Base-by-base conservation (phyloP, 1,140 invertebrate genomes). In the Halesus radiatus region DNA sequence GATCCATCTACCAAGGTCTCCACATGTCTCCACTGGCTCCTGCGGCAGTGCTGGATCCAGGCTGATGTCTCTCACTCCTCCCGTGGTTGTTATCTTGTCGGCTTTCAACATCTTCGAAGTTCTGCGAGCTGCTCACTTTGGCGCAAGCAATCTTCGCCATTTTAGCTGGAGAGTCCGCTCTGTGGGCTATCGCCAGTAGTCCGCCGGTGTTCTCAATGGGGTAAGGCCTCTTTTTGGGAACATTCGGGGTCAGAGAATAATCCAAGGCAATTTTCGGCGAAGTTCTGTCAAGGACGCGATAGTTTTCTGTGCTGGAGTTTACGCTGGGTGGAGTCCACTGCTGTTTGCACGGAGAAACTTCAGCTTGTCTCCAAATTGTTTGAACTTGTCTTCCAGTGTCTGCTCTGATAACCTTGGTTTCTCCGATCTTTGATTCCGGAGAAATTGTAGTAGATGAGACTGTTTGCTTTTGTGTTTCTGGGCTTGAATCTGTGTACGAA, bases 401-500 rank as follows among this genome's bases (percentile, higher is more conserved):
- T n/a, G 45, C n/a, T 16, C 66, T 66, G 26, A 22, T 22, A 16
- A 60, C 22, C 54, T 79, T 79, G 16, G 77, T n/a, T 62, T 82
- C 72, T 20, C 10, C 22, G 20, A 56, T 60, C 64, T 76, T 83
- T 0, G 86, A 84, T 77, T 90, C 87, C 45, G 91, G 91, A 0
- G 91, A 92, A 82, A 89, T 92, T 20, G 90, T 92, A 0, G 90
- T 91, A 0, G 92, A 92, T n/a, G 91, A 92, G 6, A 92, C 92
- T 1, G 91, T 92, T 0, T 90, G 85, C 73, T 91, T 92, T 81
- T 93, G 92, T 0, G 90, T 91, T 85, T 92, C 92, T 0, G 91
- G 91, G 7, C 91, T 92, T 0, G 89, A 90, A 76, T 90, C 89
- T 70, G 89, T 87, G n/a, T 87, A 89, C 0, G 84, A 90, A 76